Conservation (phyloP, 2,113 vertebrate genomes). For the Calypte anna region DNA sequence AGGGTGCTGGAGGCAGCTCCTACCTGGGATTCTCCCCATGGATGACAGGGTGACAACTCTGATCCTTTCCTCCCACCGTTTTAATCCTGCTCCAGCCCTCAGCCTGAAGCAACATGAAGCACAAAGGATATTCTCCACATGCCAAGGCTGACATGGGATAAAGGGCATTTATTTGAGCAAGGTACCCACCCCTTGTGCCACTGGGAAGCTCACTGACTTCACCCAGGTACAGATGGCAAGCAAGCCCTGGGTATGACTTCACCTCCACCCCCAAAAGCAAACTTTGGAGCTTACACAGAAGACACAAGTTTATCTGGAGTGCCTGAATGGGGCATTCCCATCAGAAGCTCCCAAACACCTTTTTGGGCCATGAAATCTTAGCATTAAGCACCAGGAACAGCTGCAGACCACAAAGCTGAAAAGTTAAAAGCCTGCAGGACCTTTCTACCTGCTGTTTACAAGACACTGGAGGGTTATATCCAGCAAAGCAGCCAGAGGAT, state of each 20-base stretch:
- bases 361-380: not conserved
- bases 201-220: not conserved
- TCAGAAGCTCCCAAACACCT: not conserved
- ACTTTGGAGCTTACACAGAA: not conserved
- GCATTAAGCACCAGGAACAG: not conserved
- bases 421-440: not conserved
- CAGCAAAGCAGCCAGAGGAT: not conserved
- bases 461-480: not conserved
- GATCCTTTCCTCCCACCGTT: rapidly evolving
- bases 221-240: rapidly evolving
- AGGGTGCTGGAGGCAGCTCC: too few relatives aligned
- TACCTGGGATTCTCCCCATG: not conserved
- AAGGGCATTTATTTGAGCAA: not conserved
- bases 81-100: not conserved
- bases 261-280: not conserved
- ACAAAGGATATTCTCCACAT: not conserved
- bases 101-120: not conserved
- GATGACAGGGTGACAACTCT: not conserved
- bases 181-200: not conserved
- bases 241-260: rapidly evolving
- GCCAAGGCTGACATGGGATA: not conserved
- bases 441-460: not conserved
- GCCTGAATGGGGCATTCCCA: not conserved
- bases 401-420: not conserved
- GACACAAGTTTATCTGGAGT: not conserved